Percentiles rank a stretch among this genome's conserved stretches.
phyloP scores from a whole-genome alignment of 2,113 vertebrate species.

The Clarias gariepinus region DNA sequence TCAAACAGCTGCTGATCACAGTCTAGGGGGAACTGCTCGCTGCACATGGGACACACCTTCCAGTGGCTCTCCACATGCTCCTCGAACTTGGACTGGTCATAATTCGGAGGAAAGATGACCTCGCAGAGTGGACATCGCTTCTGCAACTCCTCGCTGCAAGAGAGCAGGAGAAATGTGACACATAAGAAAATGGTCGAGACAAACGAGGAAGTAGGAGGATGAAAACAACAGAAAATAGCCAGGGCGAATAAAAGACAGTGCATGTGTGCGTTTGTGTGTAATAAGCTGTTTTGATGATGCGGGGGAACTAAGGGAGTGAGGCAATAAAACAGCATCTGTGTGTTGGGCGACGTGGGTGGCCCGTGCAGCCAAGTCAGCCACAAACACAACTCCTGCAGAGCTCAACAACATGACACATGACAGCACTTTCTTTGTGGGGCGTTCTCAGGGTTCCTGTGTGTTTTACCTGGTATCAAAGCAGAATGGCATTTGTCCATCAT shows the following conservation, averaged over 20 bases:
- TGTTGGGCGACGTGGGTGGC: conserved; percentile 67
- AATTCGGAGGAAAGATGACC: conserved; percentile 96
- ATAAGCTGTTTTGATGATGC: conserved; percentile 56
- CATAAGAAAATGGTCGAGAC: background rate
- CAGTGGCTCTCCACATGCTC: conserved; percentile 98
- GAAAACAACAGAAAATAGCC: background rate
- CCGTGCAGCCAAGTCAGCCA: conserved; percentile 47
- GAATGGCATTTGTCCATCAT: conserved; percentile 83
- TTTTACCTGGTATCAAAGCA: conserved; percentile 95
- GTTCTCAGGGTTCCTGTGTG: conserved; percentile 18
- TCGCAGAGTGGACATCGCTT: conserved; percentile 96
- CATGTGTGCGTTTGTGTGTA: conserved; percentile 28
- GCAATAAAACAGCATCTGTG: conserved; percentile 68
- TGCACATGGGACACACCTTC: conserved; percentile 99
- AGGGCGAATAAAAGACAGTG: conserved; percentile 29
- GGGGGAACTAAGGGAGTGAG: conserved; percentile 51
- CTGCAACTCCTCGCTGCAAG: conserved; percentile 71
- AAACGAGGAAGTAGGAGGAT: background rate
- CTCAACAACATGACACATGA: conserved; percentile 26
- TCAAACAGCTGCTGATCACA: conserved; percentile 93
- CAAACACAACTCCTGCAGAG: conserved; percentile 45
- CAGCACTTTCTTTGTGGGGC: conserved; percentile 32
- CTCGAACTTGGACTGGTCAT: conserved; percentile 95
- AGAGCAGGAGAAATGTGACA: background rate
- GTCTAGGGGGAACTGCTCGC: conserved; percentile 94